Evolutionary conservation across 2,797 vertebrate species (phyloP), one percentile per base, ranked within the genome.

Genomic region (Paratrypauchen microcephalus): DNA sequence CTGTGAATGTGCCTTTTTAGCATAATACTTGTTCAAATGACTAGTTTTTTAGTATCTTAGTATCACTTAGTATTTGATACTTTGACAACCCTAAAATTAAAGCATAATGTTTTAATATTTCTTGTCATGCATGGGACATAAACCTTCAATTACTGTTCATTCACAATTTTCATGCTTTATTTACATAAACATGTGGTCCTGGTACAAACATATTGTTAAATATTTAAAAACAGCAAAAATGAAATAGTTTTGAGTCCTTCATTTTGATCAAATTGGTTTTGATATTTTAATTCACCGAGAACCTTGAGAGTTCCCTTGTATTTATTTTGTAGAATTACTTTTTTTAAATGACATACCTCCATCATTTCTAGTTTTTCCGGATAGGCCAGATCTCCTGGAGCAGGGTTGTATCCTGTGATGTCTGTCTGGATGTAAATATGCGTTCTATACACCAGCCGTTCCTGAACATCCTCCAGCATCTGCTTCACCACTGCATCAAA

Each of bases 311-410:
- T 15, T 15, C 41, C 23, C 56, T 8, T 58, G 15, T 30, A 2
- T 16, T 36, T n/a, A n/a, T 32, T 8, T 64, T 24, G 28, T 2
- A 36, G 1, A 19, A 30, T 59, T 59, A 30, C 2, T 30, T 4
- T 18, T 19, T 16, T 32, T 1, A 28, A 3, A 70, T 50, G 1
- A 50, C 75, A 68, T 79, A 96, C 98, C 95, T 98, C 97, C 97
- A 99, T 99, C 98, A 99, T 99, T 81, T 96, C 95, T 81, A 99
- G 83, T 83, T 99, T 99, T 60, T 98, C 97, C 0, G 98, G 98
- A 80, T 99, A 99, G 0, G 98, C 98, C 47, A 99, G 94, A 71
- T 99, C 98, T 0, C 98, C 98, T 0, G 96, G 95, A 1, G 98
- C 98, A 4, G 97, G 97, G 71, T 95, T 99, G 82, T 99, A 99